These are phyloP conservation scores for Peucedramus taeniatus DNA, from an alignment of 2,113 vertebrate genomes.

Conservation along the genomic window DNA sequence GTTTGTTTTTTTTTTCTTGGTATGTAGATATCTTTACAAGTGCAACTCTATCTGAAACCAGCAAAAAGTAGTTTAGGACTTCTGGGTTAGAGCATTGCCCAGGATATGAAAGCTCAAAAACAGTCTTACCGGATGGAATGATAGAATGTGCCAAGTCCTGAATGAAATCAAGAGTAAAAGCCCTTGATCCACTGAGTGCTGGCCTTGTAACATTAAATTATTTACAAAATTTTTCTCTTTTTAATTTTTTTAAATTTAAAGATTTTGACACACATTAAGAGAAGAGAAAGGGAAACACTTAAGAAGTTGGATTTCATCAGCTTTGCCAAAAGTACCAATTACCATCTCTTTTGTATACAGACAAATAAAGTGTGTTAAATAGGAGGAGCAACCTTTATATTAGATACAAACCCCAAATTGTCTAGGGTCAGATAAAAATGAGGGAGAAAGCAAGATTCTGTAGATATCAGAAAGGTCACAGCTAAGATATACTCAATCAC, in stretches of 20 bases:
- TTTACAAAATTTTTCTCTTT: slow-evolving; percentile 19
- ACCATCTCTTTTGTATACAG: neutral
- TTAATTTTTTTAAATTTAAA: neutral
- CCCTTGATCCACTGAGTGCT: slow-evolving; percentile 55
- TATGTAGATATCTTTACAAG: neutral
- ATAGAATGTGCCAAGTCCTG: neutral
- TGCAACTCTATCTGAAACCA: slow-evolving; percentile 25
- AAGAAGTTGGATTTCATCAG: neutral
- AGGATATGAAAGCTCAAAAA: slow-evolving; percentile 20
- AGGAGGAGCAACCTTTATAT: neutral
- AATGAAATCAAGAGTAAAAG: slow-evolving; percentile 61
- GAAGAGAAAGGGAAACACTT: neutral
- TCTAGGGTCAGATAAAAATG: neutral
- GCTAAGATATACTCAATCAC: neutral
- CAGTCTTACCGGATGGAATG: neutral
- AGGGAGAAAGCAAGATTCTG: neutral
- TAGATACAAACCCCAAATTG: neutral
- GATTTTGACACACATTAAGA: neutral
- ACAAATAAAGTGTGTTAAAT: neutral
- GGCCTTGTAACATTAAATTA: slow-evolving; percentile 42
- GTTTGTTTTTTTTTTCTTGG: neutral
- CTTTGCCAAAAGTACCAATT: slow-evolving; percentile 12
- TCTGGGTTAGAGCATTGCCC: neutral
- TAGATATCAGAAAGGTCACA: neutral
- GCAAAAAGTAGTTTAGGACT: slow-evolving; percentile 14